These are phyloP conservation scores for Acromyrmex charruanus DNA, from an alignment of 1,140 invertebrate genomes.

Conservation along the genomic window DNA sequence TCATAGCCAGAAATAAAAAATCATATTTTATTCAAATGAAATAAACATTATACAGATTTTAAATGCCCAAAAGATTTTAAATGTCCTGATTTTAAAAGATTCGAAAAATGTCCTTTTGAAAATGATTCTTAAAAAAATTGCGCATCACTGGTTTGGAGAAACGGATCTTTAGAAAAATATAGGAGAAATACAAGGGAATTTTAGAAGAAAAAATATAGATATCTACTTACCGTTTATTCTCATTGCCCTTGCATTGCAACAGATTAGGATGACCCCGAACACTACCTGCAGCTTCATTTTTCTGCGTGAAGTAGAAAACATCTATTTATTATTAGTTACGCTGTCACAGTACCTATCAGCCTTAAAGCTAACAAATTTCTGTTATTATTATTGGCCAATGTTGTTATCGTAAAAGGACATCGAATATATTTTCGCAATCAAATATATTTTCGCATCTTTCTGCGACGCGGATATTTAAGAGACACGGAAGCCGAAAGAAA, in stretches of 20 bases:
- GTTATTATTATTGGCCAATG: background rate
- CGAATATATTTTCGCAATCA: background rate
- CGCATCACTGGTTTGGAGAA: too few species aligned
- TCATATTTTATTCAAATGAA: too few species aligned
- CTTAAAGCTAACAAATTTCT: background rate
- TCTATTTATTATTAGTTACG: background rate
- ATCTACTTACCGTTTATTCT: background rate
- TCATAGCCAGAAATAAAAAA: too few species aligned
- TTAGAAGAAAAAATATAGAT: background rate
- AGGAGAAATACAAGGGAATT: background rate
- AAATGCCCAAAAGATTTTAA: too few species aligned
- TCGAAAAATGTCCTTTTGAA: too few species aligned
- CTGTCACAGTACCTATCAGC: background rate
- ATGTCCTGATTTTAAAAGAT: too few species aligned
- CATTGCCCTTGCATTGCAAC: background rate
- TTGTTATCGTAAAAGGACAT: background rate
- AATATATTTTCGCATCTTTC: background rate
- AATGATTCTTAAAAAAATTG: too few species aligned
- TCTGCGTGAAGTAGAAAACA: background rate
- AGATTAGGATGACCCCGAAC: slow-evolving; percentile 1
- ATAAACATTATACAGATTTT: too few species aligned
- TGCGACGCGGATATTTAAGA: background rate
- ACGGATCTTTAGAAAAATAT: background rate
- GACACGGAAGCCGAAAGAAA: background rate
- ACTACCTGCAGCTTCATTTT: background rate